Evolutionary conservation across 2,888 invertebrate species (phyloP).

Genomic region (Limnephilus rhombicus): DNA sequence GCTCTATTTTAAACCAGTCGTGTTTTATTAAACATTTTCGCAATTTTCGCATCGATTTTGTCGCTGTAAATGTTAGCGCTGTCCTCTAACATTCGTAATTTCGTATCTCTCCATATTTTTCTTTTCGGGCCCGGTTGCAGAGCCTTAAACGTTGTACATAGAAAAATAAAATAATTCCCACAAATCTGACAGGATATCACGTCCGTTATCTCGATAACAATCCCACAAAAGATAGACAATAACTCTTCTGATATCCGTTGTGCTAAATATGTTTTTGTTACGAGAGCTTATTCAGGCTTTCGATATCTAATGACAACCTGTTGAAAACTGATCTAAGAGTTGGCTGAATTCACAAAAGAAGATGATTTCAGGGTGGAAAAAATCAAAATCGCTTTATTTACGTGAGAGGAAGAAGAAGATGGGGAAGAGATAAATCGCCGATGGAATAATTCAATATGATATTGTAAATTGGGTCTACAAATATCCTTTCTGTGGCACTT

Average conservation of each 20-base stretch:
- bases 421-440: background rate
- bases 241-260: background rate
- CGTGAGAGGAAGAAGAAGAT: background rate
- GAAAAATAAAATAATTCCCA: too few species aligned
- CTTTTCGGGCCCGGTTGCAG: too few species aligned
- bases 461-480: background rate
- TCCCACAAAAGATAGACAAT: too few species aligned
- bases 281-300: background rate
- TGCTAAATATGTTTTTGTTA: background rate
- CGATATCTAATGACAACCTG: background rate
- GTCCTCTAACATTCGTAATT: too few species aligned
- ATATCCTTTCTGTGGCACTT: constrained; percentile 24
- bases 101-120: too few species aligned
- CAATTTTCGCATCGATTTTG: too few species aligned
- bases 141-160: too few species aligned
- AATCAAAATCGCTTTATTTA: background rate
- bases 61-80: too few species aligned
- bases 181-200: too few species aligned
- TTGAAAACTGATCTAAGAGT: background rate
- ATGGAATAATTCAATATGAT: background rate
- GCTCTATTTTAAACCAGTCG: too few species aligned
- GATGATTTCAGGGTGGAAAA: background rate
- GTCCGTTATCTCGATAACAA: too few species aligned
- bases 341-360: background rate
- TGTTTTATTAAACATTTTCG: too few species aligned